Evolutionary conservation across 30 jellyfish, hydroid and myxozoan species (phyloP).

Genomic region (Cassiopea andromeda): DNA sequence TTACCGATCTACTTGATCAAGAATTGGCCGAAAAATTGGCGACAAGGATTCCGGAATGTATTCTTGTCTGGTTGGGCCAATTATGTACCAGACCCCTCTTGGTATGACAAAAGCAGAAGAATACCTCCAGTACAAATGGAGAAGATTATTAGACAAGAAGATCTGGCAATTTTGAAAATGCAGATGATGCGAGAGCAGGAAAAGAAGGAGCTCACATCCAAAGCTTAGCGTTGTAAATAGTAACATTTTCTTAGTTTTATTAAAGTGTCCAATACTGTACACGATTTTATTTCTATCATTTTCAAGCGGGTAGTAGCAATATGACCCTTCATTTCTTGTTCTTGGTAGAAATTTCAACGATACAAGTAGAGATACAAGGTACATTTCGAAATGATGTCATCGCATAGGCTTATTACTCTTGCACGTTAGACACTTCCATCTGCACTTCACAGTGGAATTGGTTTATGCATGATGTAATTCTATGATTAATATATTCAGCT

Average conservation of each 20-base stretch:
- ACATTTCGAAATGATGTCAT: no score
- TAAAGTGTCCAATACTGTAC: neutral
- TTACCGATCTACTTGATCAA: slow-evolving; percentile 85
- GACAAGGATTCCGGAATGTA: slow-evolving; percentile 55
- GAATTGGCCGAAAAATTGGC: slow-evolving; percentile 95
- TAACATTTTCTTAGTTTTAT: neutral
- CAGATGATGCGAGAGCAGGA: slow-evolving; percentile 40
- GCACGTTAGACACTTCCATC: no score
- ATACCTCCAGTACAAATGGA: slow-evolving; percentile 86
- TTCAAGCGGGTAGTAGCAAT: no score
- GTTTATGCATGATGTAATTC: no score
- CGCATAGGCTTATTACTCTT: no score
- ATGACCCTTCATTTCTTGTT: no score
- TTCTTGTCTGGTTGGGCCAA: slow-evolving; percentile 78
- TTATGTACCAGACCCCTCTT: slow-evolving; percentile 88
- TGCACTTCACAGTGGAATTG: no score
- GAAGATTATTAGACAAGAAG: slow-evolving; percentile 70
- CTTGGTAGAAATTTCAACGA: no score
- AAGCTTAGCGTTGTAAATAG: neutral
- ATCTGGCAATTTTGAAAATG: slow-evolving; percentile 60
- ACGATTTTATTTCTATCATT: no score
- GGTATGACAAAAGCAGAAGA: slow-evolving; percentile 76
- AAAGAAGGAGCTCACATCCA: slow-evolving; percentile 4
- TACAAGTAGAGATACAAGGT: no score
- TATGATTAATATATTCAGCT: no score